Evolutionary conservation across 2,113 vertebrate genomes (phyloP), one percentile per base, ranked within the genome.

Genomic region (Aramus guarauna): DNA sequence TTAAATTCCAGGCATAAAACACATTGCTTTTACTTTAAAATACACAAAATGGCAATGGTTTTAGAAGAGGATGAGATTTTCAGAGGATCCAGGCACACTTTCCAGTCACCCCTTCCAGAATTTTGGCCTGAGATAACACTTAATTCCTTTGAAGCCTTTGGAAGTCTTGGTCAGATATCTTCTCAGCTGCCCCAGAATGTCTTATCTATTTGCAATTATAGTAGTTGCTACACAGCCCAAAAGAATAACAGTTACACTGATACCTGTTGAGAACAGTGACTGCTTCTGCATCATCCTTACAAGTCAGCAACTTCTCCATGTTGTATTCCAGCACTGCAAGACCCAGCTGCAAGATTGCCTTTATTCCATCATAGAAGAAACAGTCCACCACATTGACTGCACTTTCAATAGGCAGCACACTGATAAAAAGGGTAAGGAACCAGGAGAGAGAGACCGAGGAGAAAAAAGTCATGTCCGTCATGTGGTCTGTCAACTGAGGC

Each of bases 371-470:
- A 32, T 99, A 99, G 98, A 99, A 99, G 95, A 99, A 99, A 95
- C 99, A 99, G 97, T 99, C 99, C 11, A 99, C 99, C 82, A 99
- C 99, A 67, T 99, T 99, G 92, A 99, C 99, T 8, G 99, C 99
- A 34, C 99, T 99, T 97, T 99, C 99, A 91, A 99, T 99, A 89
- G 99, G 99, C 72, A 99, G 97, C 86, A 99, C 99, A 6, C 99
- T 99, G 98, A 99, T 99, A 96, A 99, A 99, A 91, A 99, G 98
- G 27, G 99, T 99, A 97, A 99, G 99, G 96, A 99, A 99, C 99
- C 99, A 99, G 73, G 99, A 99, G 90, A 99, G 97, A 85, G 99
- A 99, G 96, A 99, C 98, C 1, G 99, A 99, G 21, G 99, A 99
- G 98, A 99, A 99, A 98, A 99, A 99, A 20, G 99, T 99, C 98